Evolutionary conservation across 2,888 invertebrate species (phyloP), one percentile per base, ranked within the genome.

Genomic region (Saturnia japonica): DNA sequence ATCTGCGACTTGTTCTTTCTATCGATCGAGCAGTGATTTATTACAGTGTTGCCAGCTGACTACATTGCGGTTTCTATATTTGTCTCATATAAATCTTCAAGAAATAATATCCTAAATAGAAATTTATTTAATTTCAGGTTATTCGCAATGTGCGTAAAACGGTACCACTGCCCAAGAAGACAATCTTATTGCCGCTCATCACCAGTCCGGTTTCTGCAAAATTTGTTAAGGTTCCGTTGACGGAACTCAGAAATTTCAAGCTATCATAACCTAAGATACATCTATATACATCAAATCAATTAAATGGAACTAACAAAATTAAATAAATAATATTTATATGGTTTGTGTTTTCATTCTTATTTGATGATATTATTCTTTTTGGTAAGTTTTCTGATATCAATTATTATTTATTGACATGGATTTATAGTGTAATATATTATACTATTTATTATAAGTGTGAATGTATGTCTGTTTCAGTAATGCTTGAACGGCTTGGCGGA

Each of bases 131-230:
- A 9, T 69, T 69, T 42, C 85, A 85, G 85, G 67, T 72, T 82
- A 69, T 95, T 98, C 72, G 96, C 97, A 0, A 96, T 96, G 90
- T 98, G 98, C 80, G 93, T 98, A n/a, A 94, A 95, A 72, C 93
- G 95, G 73, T 97, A 96, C 85, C 95, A 96, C 0, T 98, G 98
- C 82, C 98, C 98, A 0, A 91, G 94, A 2, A 91, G 94, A 45
- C 95, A 96, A 73, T 96, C 97, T 0, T 91, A 96, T 19, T 98
- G 98, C 82, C 95, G 93, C 51, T 96, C 97, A 0, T 97, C 97
- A 0, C 96, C 97, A 0, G 95, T 96, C 85, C 94, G 97, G 81
- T 87, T 97, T 45, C 90, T 97, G 62, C 97, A 97, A 85, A 97
- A 97, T 85, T 84, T 96, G 54, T 94, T 97, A 71, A 96, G 96